phyloP scores from a whole-genome alignment of 2,113 vertebrate genomes.

The Takifugu flavidus region DNA sequence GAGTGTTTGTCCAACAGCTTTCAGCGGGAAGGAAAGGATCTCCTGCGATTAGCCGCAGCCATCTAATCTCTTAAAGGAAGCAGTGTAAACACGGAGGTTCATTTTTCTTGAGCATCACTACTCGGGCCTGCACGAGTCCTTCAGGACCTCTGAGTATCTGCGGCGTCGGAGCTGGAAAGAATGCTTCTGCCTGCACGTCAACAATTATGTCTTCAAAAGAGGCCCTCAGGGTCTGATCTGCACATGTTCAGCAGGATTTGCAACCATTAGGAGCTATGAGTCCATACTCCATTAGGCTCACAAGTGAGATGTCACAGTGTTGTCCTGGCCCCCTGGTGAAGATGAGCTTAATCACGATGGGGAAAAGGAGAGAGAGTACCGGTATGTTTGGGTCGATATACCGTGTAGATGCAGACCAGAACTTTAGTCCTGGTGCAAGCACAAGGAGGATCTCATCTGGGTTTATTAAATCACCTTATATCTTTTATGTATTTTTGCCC shows the following conservation, averaged over 20 bases:
- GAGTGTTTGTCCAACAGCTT: conserved; percentile 57
- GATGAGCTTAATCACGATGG: too few species aligned
- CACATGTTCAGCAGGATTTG: conserved; percentile 43
- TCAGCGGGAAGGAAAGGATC: conserved; percentile 34
- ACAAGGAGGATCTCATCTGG: too few species aligned
- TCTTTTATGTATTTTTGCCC: too few species aligned
- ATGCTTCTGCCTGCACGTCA: conserved; percentile 45
- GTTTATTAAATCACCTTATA: too few species aligned
- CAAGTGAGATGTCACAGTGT: neutral
- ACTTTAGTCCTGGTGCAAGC: too few species aligned
- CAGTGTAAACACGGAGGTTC: conserved; percentile 62
- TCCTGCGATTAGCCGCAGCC: conserved; percentile 40
- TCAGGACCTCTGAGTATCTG: conserved; percentile 32
- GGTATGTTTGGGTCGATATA: too few species aligned
- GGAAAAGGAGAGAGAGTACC: too few species aligned
- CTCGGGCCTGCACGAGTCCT: conserved; percentile 35
- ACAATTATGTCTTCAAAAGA: conserved; percentile 54
- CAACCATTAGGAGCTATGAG: neutral
- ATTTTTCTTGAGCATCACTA: conserved; percentile 53
- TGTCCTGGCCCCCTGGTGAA: too few species aligned
- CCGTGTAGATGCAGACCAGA: too few species aligned
- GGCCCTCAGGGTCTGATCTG: conserved; percentile 55
- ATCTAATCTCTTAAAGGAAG: conserved; percentile 63
- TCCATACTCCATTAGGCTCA: neutral
- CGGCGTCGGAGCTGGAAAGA: conserved; percentile 38